Evolutionary conservation across 1,140 invertebrate species (phyloP).

Genomic region (Formica exsecta): DNA sequence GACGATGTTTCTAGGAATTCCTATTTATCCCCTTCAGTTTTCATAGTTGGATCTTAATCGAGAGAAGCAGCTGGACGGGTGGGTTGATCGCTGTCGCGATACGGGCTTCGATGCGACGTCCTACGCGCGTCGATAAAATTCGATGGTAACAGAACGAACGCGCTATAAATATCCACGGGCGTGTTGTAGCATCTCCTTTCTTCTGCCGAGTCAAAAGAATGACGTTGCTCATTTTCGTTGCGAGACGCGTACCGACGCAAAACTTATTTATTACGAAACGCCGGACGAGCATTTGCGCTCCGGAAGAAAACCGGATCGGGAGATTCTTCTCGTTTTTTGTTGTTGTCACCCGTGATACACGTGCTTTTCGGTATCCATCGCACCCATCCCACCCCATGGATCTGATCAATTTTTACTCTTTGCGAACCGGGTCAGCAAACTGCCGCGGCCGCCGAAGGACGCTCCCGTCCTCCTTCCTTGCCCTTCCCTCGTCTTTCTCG

Average conservation of each 20-base stretch:
- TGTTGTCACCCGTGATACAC: slow-evolving; percentile 44
- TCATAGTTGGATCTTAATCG: slow-evolving; percentile 29
- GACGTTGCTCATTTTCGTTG: slow-evolving; percentile 15
- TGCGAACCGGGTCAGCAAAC: slow-evolving; percentile 80
- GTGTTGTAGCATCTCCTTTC: slow-evolving; percentile 35
- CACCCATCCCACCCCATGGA: slow-evolving; percentile 30
- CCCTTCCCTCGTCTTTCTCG: slow-evolving; percentile 50
- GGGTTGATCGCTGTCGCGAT: slow-evolving; percentile 13
- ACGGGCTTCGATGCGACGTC: slow-evolving; percentile 5
- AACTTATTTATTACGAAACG: slow-evolving; percentile 32
- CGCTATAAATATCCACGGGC: slow-evolving; percentile 53
- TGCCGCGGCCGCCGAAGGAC: slow-evolving; percentile 80
- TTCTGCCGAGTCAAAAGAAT: slow-evolving; percentile 4
- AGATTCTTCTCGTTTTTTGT: slow-evolving; percentile 17
- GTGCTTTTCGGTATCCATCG: slow-evolving; percentile 20
- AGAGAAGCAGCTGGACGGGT: not conserved
- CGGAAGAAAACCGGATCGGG: slow-evolving; percentile 55
- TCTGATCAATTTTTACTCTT: slow-evolving; percentile 73
- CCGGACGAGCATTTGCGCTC: slow-evolving; percentile 38
- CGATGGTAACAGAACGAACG: slow-evolving; percentile 31
- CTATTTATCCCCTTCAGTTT: slow-evolving; percentile 28
- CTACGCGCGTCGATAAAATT: slow-evolving; percentile 25
- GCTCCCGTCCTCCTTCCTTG: slow-evolving; percentile 38
- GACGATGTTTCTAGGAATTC: slow-evolving; percentile 57
- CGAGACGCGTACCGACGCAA: not conserved